Conservation (phyloP, 2,797 vertebrate species). For the Agapornis canus region DNA sequence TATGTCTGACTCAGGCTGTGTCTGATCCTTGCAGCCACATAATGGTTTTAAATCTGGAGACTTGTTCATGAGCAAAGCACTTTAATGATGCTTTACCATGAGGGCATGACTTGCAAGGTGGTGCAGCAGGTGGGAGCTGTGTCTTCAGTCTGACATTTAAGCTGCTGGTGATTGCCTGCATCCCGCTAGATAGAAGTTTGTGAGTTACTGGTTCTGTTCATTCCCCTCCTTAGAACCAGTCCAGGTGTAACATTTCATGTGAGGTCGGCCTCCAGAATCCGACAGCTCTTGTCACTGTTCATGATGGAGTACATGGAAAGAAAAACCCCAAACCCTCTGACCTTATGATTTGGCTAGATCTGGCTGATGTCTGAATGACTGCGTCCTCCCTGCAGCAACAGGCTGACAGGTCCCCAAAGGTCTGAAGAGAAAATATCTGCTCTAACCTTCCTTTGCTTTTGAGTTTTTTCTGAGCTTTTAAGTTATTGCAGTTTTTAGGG, state of each 20-base stretch:
- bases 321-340: not conserved
- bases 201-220: not conserved
- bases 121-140: accelerated
- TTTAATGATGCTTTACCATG: accelerated
- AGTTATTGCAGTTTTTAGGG: not conserved
- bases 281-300: not conserved
- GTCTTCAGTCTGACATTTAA: not conserved
- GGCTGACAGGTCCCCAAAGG: not conserved
- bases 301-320: not conserved
- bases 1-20: not conserved
- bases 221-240: not conserved
- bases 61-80: not conserved
- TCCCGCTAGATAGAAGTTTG: not conserved
- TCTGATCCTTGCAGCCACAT: accelerated
- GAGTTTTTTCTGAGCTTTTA: not conserved
- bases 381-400: accelerated
- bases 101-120: not conserved
- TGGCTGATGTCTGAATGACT: not conserved
- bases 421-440: not conserved
- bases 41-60: not conserved
- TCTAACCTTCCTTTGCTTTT: not conserved
- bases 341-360: not conserved
- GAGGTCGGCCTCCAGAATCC: not conserved
- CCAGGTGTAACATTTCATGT: not conserved
- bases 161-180: not conserved